These are phyloP conservation scores for Peribatodes rhomboidaria DNA, from an alignment of 2,888 invertebrate genomes.

Conservation along the genomic window DNA sequence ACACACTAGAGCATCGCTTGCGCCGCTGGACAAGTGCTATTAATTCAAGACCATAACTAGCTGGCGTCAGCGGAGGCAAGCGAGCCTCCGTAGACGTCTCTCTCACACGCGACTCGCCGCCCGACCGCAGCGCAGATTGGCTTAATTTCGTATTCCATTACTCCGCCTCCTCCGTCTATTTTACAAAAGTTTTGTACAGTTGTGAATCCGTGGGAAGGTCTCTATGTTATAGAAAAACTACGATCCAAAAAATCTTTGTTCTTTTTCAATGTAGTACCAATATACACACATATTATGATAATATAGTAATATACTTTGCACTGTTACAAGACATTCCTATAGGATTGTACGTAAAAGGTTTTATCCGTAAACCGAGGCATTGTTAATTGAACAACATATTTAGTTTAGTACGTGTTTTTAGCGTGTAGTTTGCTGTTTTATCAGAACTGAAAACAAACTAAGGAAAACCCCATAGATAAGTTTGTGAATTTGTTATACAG, in stretches of 20 bases:
- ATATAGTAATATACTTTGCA: not conserved
- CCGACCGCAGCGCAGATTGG: slow-evolving; percentile 25
- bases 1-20: slow-evolving; percentile 28
- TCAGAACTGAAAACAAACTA: not conserved
- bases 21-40: slow-evolving; percentile 42
- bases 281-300: no score
- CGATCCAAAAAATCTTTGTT: not conserved
- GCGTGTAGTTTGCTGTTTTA: no score
- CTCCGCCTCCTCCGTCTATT: slow-evolving; percentile 28
- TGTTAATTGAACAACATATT: no score
- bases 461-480: not conserved
- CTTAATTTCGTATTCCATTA: slow-evolving; percentile 28
- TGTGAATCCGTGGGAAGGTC: slow-evolving; percentile 20
- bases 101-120: slow-evolving; percentile 37
- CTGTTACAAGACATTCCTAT: not conserved
- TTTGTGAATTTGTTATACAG: not conserved
- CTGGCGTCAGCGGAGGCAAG: slow-evolving; percentile 39
- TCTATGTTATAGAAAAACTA: not conserved
- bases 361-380: no score
- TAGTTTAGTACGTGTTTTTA: no score
- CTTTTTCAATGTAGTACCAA: not conserved
- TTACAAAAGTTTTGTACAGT: slow-evolving; percentile 10
- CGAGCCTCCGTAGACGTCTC: slow-evolving; percentile 40
- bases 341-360: no score
- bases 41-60: slow-evolving; percentile 48